Percentiles rank a stretch among this genome's conserved stretches.
Evolutionary conservation across 2,113 vertebrate species (phyloP).

Genomic region (Plecotus auritus): DNA sequence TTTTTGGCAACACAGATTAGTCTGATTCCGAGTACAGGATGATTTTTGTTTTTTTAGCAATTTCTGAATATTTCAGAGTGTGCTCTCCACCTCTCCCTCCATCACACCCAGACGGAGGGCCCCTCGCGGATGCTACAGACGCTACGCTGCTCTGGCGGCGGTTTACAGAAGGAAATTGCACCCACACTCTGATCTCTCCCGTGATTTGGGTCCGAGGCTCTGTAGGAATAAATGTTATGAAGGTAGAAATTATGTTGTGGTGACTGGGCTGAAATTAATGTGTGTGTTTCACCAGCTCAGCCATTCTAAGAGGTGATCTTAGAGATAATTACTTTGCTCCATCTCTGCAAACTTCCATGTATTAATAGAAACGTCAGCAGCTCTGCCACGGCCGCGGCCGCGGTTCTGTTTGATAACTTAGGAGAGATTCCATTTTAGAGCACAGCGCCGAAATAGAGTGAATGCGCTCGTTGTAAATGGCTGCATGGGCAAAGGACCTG

Average conservation of each 20-base stretch:
- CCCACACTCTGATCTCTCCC: background rate
- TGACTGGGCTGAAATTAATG: background rate
- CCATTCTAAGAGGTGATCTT: background rate
- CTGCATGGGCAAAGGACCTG: background rate
- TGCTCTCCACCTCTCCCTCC: background rate
- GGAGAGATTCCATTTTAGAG: background rate
- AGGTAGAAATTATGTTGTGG: background rate
- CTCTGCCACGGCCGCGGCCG: background rate
- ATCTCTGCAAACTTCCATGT: background rate
- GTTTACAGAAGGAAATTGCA: background rate
- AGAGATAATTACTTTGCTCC: slow-evolving; percentile 17
- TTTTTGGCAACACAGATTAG: background rate
- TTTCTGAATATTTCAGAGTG: background rate
- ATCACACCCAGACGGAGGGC: background rate
- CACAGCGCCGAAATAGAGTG: background rate
- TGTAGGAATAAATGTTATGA: background rate
- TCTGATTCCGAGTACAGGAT: background rate
- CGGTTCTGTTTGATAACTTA: background rate
- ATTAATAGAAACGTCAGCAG: background rate
- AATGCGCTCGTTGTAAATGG: background rate
- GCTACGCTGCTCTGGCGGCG: background rate
- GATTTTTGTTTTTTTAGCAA: background rate
- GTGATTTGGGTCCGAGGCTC: background rate
- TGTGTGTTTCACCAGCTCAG: background rate
- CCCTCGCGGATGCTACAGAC: background rate